These are phyloP conservation scores for Hyla sarda DNA, from an alignment of 2,113 vertebrate genomes.

Conservation along the genomic window DNA sequence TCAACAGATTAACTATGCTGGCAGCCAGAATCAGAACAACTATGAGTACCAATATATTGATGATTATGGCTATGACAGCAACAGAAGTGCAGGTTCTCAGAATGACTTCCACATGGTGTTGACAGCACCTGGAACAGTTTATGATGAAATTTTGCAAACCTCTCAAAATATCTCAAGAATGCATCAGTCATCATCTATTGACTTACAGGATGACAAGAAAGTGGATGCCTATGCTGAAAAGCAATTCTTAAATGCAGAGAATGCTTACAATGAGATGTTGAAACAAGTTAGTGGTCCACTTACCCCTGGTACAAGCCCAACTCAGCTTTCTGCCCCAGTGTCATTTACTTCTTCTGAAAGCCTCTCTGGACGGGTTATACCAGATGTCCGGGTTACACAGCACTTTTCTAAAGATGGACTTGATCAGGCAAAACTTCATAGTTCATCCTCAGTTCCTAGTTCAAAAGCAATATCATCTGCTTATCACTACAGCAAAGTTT, in stretches of 20 bases:
- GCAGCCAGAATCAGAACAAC: constrained; percentile 67
- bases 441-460: constrained; percentile 73
- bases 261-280: constrained; percentile 74
- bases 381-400: constrained; percentile 86
- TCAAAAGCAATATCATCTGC: constrained; percentile 66
- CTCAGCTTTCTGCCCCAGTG: constrained; percentile 87
- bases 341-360: constrained; percentile 78
- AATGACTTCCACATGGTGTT: constrained; percentile 72
- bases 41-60: constrained; percentile 81
- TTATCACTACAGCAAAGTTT: constrained; percentile 68
- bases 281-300: constrained; percentile 77
- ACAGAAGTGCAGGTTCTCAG: constrained; percentile 67
- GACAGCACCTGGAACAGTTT: constrained; percentile 78
- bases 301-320: constrained; percentile 94
- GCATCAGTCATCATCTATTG: constrained; percentile 76
- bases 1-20: constrained; percentile 72
- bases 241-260: constrained; percentile 84
- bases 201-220: constrained; percentile 70
- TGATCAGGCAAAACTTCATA: constrained; percentile 81
- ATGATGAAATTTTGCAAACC: constrained; percentile 90
- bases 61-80: constrained; percentile 73
- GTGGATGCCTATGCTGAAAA: constrained; percentile 76
- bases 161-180: constrained; percentile 76
- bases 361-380: constrained; percentile 75
- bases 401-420: constrained; percentile 91